Base-by-base conservation (phyloP, 35 echinoderm and acorn worm species). In the Apostichopus parvimensis region DNA sequence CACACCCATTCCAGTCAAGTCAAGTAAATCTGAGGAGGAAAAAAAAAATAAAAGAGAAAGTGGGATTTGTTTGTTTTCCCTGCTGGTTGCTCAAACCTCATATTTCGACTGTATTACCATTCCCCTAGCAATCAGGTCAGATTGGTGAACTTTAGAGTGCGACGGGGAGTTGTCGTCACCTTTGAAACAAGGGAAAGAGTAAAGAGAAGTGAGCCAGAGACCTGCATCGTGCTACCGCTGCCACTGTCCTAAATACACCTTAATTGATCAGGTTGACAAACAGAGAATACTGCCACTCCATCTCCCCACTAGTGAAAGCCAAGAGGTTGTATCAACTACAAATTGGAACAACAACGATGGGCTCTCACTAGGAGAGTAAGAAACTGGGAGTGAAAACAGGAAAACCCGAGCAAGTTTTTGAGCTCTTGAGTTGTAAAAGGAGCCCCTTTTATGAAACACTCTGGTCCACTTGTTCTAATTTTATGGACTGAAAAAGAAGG, bases 381-480 rank as follows among this genome's bases (percentile, higher is more conserved):
- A 60, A n/a, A n/a, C 71, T 0, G 21, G 71, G 13, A 59, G 55
- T 5, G 7, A 58, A 84, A 59, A 84, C 0, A n/a, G 18, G 54
- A 84, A 83, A 83, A 59, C n/a, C n/a, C 54, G 12, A 84, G 14
- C 55, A 84, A 58, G 81, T 25, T 17, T 45, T n/a, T 55, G 1
- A 75, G 71, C 71, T 75, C 71, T 75, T 22, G 21, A 75, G 17
- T 75, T 75, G 71, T 75, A 75, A 75, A 75, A 75, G 18, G 71
- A 75, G 71, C 71, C 71, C 71, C 12, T 45, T 75, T 20, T 75
- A 75, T 75, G 71, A 75, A 75, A 75, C 81, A 84, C 81, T 84
- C 57, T 84, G 81, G 81, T 84, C 81, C 81, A 84, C 17, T 84
- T 84, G 81, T 84, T 84, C 81, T 84, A 84, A 23, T 84, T 84